Conservation (phyloP, 2,888 invertebrate genomes). For the Dasypolia templi region DNA sequence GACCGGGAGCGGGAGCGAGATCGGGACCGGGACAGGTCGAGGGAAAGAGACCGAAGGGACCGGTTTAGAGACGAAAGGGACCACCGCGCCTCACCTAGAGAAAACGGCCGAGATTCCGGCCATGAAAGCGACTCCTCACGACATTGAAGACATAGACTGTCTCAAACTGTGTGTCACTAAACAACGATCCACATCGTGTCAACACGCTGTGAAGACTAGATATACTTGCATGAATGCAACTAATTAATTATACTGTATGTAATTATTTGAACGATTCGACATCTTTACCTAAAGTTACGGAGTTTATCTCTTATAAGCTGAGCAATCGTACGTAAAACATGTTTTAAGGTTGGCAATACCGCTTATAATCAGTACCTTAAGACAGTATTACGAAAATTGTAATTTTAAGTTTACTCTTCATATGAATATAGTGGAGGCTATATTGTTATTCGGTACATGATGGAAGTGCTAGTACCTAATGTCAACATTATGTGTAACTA, state of each 20-base stretch:
- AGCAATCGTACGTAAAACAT: constrained; percentile 75
- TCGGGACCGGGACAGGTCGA: constrained; percentile 79
- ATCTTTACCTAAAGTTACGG: constrained; percentile 86
- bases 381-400: constrained; percentile 83
- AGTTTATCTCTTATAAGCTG: constrained; percentile 76
- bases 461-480: constrained; percentile 73
- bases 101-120: constrained; percentile 88
- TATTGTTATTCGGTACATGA: constrained; percentile 74
- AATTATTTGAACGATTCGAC: constrained; percentile 75
- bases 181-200: constrained; percentile 62
- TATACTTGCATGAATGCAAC: constrained; percentile 66
- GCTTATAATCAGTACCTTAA: constrained; percentile 81
- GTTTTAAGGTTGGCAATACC: constrained; percentile 82
- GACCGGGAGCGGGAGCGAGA: constrained; percentile 80
- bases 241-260: constrained; percentile 71
- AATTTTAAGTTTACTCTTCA: constrained; percentile 79
- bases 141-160: constrained; percentile 76
- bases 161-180: constrained; percentile 46
- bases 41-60: constrained; percentile 83
- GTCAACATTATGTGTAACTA: constrained; percentile 52
- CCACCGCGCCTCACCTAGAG: constrained; percentile 86
- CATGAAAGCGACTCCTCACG: constrained; percentile 89
- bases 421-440: constrained; percentile 84
- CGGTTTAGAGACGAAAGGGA: constrained; percentile 85
- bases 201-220: constrained; percentile 61